A percentile compares a stretch with the other conserved stretches of the same genome.
phyloP scores from a whole-genome alignment of 1,140 invertebrate genomes.

The Calycopis cecrops region DNA sequence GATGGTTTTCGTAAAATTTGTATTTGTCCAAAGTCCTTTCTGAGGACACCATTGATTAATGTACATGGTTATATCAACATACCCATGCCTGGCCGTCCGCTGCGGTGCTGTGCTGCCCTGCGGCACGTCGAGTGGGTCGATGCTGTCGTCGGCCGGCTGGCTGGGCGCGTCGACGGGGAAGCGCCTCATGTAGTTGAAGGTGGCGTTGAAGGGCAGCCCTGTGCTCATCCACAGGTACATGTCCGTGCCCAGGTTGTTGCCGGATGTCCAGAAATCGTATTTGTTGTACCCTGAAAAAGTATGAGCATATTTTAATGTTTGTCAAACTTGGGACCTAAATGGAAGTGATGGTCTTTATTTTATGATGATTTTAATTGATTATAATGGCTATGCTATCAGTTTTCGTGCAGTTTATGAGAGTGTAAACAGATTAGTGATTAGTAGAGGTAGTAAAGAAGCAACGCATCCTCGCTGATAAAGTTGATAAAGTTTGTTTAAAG shows the following conservation, averaged over 20 bases:
- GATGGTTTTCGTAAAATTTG: too few species aligned
- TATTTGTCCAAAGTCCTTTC: too few species aligned
- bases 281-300: conserved; percentile 80
- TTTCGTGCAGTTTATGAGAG: too few species aligned
- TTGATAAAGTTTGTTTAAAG: too few species aligned
- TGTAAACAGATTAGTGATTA: too few species aligned
- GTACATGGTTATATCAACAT: conserved; percentile 38
- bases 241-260: conserved; percentile 89
- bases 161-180: conserved; percentile 61
- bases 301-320: conserved; percentile 6
- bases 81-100: conserved; percentile 85
- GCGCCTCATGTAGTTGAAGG: conserved; percentile 87
- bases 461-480: too few species aligned
- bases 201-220: conserved; percentile 89
- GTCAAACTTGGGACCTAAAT: too few species aligned
- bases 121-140: conserved; percentile 74
- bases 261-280: conserved; percentile 92
- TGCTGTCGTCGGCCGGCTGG: conserved; percentile 66
- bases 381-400: too few species aligned
- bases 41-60: too few species aligned
- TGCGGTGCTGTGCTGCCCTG: conserved; percentile 84
- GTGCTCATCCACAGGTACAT: conserved; percentile 94
- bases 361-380: too few species aligned
- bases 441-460: too few species aligned
- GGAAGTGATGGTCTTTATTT: too few species aligned